A percentile compares a stretch with the other conserved stretches of the same genome.
Conservation (phyloP, 2,113 vertebrate genomes). For the Cheilinus undulatus region DNA sequence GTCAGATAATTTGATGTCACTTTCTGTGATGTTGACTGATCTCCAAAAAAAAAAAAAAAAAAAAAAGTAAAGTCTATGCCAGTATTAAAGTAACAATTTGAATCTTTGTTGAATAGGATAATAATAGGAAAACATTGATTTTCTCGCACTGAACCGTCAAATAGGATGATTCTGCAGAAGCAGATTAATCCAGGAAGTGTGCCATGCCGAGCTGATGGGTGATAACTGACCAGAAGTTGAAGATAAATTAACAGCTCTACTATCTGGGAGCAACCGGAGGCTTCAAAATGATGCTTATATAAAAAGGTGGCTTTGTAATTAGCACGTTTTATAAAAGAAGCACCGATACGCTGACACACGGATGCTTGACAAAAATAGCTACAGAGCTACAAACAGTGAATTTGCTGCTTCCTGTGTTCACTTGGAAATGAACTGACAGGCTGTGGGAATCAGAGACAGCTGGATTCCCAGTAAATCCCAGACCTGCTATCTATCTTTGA, state of each 20-base stretch:
- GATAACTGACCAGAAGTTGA: background rate
- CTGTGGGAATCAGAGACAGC: background rate
- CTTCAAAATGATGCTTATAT: background rate
- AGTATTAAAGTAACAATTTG: too few relatives aligned
- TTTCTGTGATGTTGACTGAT: too few relatives aligned
- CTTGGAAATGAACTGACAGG: background rate
- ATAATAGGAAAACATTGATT: too few relatives aligned
- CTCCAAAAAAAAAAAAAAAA: too few relatives aligned
- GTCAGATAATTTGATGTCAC: too few relatives aligned
- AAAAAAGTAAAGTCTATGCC: too few relatives aligned
- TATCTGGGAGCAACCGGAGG: background rate
- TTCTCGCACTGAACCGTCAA: background rate
- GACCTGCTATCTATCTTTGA: conserved; percentile 2
- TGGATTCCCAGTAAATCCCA: conserved; percentile 2
- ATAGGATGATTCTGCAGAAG: background rate
- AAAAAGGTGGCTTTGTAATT: background rate
- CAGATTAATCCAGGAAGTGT: background rate
- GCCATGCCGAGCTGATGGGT: background rate
- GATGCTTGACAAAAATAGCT: background rate
- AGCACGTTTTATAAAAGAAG: background rate
- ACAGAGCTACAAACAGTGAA: background rate
- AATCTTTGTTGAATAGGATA: too few relatives aligned
- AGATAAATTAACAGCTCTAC: background rate
- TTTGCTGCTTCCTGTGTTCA: background rate
- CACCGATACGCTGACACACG: background rate